These are phyloP conservation scores for Microplitis demolitor DNA, from an alignment of 1,140 invertebrate species.

Conservation along the genomic window DNA sequence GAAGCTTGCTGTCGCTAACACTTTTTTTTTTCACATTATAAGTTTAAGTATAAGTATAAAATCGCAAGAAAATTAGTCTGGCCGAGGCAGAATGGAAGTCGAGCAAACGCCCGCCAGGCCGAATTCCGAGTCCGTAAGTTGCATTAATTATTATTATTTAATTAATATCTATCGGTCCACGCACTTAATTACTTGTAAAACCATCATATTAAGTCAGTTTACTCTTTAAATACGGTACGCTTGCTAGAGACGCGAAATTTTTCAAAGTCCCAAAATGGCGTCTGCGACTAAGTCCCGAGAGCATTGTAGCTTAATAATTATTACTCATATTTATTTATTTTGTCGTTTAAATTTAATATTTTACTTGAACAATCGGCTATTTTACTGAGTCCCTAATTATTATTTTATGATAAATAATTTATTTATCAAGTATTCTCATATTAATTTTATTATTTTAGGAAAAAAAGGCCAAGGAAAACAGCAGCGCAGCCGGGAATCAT, in stretches of 20 bases:
- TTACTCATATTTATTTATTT: conserved; percentile 37
- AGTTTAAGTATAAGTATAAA: neutral
- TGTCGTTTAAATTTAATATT: neutral
- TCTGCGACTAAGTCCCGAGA: conserved; percentile 70
- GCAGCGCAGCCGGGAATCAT: conserved; percentile 51
- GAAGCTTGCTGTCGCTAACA: neutral
- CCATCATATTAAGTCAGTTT: conserved; percentile 35
- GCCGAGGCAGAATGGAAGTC: conserved; percentile 46
- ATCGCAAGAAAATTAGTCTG: conserved; percentile 8
- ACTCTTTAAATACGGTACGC: conserved; percentile 42
- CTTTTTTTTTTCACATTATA: conserved; percentile 20
- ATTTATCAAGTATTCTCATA: neutral
- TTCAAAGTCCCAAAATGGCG: conserved; percentile 87
- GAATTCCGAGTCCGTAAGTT: conserved; percentile 48
- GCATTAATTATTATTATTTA: conserved; percentile 4
- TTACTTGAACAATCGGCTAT: neutral
- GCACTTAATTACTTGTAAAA: conserved; percentile 35
- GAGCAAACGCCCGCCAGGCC: conserved; percentile 39
- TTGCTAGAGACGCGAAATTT: conserved; percentile 65
- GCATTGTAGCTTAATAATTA: no score
- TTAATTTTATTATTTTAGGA: conserved; percentile 51
- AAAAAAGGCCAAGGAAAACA: conserved; percentile 54
- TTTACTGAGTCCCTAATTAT: no score
- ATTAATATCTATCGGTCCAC: neutral
- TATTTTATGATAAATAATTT: no score